These are phyloP conservation scores for Merodon equestris DNA, from an alignment of 2,888 invertebrate genomes.

Conservation along the genomic window DNA sequence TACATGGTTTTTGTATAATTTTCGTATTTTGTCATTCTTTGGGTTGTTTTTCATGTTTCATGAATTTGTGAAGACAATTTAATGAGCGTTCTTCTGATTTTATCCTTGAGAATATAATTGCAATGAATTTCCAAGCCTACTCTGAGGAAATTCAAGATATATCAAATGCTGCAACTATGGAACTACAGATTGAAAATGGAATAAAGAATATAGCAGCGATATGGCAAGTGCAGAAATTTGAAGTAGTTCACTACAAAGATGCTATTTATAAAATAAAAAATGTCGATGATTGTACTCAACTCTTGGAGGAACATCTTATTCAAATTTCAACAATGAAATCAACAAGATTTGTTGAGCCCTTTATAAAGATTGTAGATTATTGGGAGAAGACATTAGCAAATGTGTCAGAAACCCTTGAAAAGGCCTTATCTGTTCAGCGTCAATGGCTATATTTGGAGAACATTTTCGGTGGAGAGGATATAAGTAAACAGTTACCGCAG, in stretches of 20 bases:
- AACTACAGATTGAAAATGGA: slow-evolving; percentile 90
- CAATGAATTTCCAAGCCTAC: slow-evolving; percentile 89
- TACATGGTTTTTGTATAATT: too few relatives aligned
- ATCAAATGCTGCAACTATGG: slow-evolving; percentile 93
- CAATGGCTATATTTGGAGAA: slow-evolving; percentile 93
- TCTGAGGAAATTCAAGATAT: slow-evolving; percentile 91
- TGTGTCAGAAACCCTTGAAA: slow-evolving; percentile 90
- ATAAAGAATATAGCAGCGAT: slow-evolving; percentile 85
- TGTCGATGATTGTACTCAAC: slow-evolving; percentile 88
- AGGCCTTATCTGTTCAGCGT: slow-evolving; percentile 88
- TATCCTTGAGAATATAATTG: slow-evolving; percentile 89
- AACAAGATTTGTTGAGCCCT: slow-evolving; percentile 91
- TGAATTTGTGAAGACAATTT: slow-evolving; percentile 81
- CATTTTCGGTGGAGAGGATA: slow-evolving; percentile 93
- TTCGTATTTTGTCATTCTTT: too few relatives aligned
- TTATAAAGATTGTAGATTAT: slow-evolving; percentile 89
- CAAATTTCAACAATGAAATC: slow-evolving; percentile 92
- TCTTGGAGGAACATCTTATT: slow-evolving; percentile 90
- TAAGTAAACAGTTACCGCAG: slow-evolving; percentile 88
- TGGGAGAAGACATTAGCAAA: slow-evolving; percentile 92
- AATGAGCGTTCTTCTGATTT: slow-evolving; percentile 89
- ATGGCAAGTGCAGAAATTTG: slow-evolving; percentile 86
- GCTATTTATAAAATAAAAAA: slow-evolving; percentile 85
- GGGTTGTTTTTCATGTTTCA: too few relatives aligned
- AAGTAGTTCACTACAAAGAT: slow-evolving; percentile 86